Conservation (phyloP, 2,888 invertebrate genomes). For the Scotopteryx bipunctaria region DNA sequence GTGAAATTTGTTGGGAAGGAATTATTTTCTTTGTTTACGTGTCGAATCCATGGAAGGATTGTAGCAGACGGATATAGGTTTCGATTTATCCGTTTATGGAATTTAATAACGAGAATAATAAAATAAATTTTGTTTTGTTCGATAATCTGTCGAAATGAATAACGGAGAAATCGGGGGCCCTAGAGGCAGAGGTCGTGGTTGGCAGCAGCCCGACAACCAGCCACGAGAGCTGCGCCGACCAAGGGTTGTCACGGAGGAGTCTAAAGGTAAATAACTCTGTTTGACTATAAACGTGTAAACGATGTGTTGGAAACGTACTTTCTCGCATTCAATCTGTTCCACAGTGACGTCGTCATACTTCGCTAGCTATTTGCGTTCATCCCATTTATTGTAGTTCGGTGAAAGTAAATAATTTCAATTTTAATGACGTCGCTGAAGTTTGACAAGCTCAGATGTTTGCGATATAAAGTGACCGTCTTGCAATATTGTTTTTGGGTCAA, state of each 20-base stretch:
- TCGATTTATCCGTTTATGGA: constrained; percentile 61
- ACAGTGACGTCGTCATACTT: constrained; percentile 61
- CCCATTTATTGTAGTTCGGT: constrained; percentile 64
- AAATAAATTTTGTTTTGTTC: constrained; percentile 39
- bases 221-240: constrained; percentile 77
- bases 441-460: constrained; percentile 59
- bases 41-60: constrained; percentile 61
- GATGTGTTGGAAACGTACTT: constrained; percentile 43
- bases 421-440: constrained; percentile 71
- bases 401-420: constrained; percentile 79
- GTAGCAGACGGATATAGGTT: constrained; percentile 36
- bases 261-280: constrained; percentile 58
- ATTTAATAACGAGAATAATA: constrained; percentile 53
- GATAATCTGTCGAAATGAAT: constrained; percentile 66
- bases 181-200: constrained; percentile 79
- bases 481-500: constrained; percentile 47
- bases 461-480: constrained; percentile 42
- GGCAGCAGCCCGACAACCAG: constrained; percentile 74
- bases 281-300: not conserved
- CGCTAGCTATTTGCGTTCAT: constrained; percentile 57
- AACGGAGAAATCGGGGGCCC: constrained; percentile 79
- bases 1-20: constrained; percentile 59
- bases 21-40: constrained; percentile 80
- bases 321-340: constrained; percentile 46
- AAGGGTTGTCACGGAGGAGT: constrained; percentile 61